phyloP scores from a whole-genome alignment of 2,888 invertebrate genomes.

The Pyrrhosoma nymphula region DNA sequence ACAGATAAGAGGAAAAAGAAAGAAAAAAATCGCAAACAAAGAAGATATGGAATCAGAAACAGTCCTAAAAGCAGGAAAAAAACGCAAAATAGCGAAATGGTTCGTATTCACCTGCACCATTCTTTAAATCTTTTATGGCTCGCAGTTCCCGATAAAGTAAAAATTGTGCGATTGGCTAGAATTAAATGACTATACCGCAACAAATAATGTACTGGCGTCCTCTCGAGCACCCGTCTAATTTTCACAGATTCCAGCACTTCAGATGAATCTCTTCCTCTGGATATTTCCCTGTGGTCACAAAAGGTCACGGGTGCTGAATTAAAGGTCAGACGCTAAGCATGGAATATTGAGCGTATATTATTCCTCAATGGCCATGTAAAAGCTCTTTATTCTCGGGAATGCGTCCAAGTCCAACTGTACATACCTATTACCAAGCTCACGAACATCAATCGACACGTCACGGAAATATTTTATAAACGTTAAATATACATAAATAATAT shows the following conservation, averaged over 20 bases:
- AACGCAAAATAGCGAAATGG: no score
- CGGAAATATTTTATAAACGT: no score
- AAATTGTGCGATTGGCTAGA: neutral
- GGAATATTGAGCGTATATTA: neutral
- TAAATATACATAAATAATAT: no score
- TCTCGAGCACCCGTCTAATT: neutral
- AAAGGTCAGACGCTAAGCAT: neutral
- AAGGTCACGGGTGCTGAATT: neutral
- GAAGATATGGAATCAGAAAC: no score
- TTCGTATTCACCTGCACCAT: no score
- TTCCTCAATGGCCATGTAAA: neutral
- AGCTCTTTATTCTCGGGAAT: neutral
- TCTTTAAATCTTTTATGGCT: neutral
- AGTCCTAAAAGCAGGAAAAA: no score
- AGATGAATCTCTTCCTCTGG: neutral
- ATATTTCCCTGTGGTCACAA: neutral
- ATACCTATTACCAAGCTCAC: neutral
- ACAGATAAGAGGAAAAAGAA: no score
- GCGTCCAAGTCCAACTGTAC: neutral
- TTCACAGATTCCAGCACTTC: neutral
- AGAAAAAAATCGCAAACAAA: no score
- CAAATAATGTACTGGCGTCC: neutral
- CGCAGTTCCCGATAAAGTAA: neutral
- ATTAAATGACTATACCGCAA: neutral
- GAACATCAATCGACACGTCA: neutral